phyloP scores from a whole-genome alignment of 2,113 vertebrate genomes.

The Capreolus pygargus region DNA sequence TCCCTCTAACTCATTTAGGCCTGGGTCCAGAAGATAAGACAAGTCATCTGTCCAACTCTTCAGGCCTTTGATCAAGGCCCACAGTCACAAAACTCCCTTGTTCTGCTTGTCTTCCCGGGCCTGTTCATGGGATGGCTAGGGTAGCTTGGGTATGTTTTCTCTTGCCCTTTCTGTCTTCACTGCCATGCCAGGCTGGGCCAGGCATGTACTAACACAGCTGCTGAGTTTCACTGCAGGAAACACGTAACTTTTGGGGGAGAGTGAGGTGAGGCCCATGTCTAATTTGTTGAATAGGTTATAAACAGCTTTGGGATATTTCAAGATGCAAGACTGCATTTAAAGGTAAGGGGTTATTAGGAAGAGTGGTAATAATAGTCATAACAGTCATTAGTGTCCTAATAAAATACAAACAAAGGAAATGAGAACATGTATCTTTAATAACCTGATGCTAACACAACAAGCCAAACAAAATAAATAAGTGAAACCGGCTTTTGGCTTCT shows the following conservation, averaged over 20 bases:
- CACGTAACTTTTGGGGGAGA: background rate
- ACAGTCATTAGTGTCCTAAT: slow-evolving; percentile 48
- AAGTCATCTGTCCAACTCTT: background rate
- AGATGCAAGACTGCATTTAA: background rate
- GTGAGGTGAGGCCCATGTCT: background rate
- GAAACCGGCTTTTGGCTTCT: background rate
- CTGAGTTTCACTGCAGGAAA: background rate
- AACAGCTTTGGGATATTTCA: slow-evolving; percentile 45
- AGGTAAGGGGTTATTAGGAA: slow-evolving; percentile 55
- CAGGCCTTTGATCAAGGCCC: background rate
- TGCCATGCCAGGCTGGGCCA: background rate
- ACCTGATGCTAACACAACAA: slow-evolving; percentile 10
- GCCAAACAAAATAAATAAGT: slow-evolving; percentile 45
- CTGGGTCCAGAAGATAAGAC: background rate
- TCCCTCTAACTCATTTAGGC: background rate
- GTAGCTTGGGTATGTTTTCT: background rate
- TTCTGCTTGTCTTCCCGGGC: background rate
- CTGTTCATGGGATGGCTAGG: background rate
- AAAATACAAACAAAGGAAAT: slow-evolving; percentile 57
- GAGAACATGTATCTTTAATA: slow-evolving; percentile 9
- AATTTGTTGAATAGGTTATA: slow-evolving; percentile 27
- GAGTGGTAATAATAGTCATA: background rate
- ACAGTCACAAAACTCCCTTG: background rate
- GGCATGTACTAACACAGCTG: background rate
- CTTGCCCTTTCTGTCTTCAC: background rate